These are phyloP conservation scores for Drosophila rhopaloa DNA, from an alignment of 1,140 invertebrate genomes.

Conservation along the genomic window DNA sequence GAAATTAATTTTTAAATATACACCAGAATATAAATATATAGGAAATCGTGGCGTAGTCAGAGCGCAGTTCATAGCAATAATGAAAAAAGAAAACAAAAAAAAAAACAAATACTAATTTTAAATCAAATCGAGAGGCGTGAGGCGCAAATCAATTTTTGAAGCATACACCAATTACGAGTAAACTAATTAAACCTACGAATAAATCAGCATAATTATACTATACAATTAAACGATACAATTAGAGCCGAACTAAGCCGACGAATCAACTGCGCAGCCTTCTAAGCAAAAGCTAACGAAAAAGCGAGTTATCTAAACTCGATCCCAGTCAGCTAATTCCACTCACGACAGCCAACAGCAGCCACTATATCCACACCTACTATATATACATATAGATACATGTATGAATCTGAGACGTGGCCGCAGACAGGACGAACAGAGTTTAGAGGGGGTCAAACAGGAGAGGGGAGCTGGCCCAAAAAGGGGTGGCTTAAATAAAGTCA, in stretches of 20 bases:
- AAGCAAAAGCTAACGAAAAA: constrained; percentile 33
- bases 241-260: constrained; percentile 50
- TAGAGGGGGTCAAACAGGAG: background rate
- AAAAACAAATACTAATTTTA: constrained; percentile 38
- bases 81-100: constrained; percentile 21
- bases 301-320: constrained; percentile 38
- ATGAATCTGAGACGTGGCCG: constrained; percentile 18
- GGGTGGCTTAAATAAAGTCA: background rate
- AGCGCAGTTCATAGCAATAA: constrained; percentile 71
- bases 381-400: constrained; percentile 38
- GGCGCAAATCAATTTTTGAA: constrained; percentile 61
- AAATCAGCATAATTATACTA: constrained; percentile 46
- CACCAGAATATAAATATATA: constrained; percentile 49
- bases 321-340: constrained; percentile 56
- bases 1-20: constrained; percentile 52
- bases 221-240: constrained; percentile 41
- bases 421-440: constrained; percentile 13
- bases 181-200: constrained; percentile 48
- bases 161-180: constrained; percentile 73
- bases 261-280: constrained; percentile 67
- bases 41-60: constrained; percentile 58
- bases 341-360: constrained; percentile 46
- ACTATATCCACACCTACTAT: constrained; percentile 39
- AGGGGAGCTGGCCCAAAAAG: background rate
- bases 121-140: constrained; percentile 17